A percentile compares a stretch with the other conserved stretches of the same genome.
These are phyloP conservation scores for Entomobrya multifasciata DNA, from an alignment of 2,888 invertebrate genomes.

Conservation along the genomic window DNA sequence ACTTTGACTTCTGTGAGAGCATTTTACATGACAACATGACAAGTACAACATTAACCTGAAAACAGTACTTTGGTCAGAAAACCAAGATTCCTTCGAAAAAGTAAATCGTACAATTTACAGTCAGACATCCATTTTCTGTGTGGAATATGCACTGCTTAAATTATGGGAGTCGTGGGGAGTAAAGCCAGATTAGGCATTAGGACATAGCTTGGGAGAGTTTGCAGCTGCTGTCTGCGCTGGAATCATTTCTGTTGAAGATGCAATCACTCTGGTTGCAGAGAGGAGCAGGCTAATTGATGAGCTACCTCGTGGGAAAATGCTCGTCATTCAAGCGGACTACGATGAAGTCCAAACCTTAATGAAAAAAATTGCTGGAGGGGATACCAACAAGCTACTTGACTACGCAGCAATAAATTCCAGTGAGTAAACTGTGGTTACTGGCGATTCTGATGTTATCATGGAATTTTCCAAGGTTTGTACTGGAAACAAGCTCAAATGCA, in stretches of 20 bases:
- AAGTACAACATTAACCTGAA: conserved; percentile 32
- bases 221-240: conserved; percentile 69
- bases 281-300: conserved; percentile 70
- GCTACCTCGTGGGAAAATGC: conserved; percentile 70
- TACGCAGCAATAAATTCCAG: conserved; percentile 72
- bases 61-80: conserved; percentile 56
- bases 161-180: conserved; percentile 74
- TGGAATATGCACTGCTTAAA: conserved; percentile 69
- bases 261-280: conserved; percentile 67
- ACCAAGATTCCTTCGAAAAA: not conserved
- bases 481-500: conserved; percentile 36
- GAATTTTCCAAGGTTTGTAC: conserved; percentile 57
- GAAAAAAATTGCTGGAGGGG: conserved; percentile 12
- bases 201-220: conserved; percentile 76
- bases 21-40: conserved; percentile 16
- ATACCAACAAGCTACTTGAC: conserved; percentile 44
- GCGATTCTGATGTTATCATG: conserved; percentile 41
- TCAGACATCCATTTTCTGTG: conserved; percentile 75
- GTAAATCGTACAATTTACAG: conserved; percentile 71
- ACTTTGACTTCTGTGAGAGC: conserved; percentile 67
- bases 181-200: conserved; percentile 69
- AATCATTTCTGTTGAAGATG: conserved; percentile 69
- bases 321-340: conserved; percentile 59
- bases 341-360: conserved; percentile 16
- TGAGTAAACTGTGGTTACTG: conserved; percentile 70